Evolutionary conservation across 2,113 vertebrate genomes (phyloP).

Genomic region (Macrotus californicus): DNA sequence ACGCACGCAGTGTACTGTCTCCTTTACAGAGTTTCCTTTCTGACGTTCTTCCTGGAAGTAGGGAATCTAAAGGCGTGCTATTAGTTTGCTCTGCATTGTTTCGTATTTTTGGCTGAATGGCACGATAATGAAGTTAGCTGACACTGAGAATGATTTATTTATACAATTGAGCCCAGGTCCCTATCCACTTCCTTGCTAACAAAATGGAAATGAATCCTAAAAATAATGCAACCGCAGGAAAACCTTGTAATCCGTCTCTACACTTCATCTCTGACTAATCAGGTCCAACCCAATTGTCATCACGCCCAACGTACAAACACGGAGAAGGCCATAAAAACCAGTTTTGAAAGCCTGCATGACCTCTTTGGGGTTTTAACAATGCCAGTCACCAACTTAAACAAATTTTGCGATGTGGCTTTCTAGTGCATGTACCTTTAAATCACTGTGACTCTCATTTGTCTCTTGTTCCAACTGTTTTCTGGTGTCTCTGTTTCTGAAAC

Average conservation of each 20-base stretch:
- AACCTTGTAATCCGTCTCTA: neutral
- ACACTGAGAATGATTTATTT: neutral
- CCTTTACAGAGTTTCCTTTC: neutral
- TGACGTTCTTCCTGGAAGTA: neutral
- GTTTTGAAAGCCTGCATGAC: neutral
- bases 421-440: constrained; percentile 39
- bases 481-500: constrained; percentile 70
- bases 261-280: neutral
- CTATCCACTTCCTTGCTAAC: neutral
- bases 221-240: neutral
- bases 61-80: neutral
- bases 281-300: neutral
- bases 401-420: neutral
- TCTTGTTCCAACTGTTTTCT: constrained; percentile 65
- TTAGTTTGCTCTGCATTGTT: neutral
- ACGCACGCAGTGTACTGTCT: neutral
- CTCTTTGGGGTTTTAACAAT: neutral
- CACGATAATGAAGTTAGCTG: neutral
- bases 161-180: neutral
- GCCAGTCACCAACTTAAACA: neutral
- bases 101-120: neutral
- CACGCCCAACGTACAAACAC: neutral
- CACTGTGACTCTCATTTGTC: neutral
- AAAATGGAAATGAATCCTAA: constrained; percentile 5
- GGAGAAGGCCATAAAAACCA: neutral